Conservation (phyloP, 1,140 invertebrate species). For the Pseudomyrmex pallidus region DNA sequence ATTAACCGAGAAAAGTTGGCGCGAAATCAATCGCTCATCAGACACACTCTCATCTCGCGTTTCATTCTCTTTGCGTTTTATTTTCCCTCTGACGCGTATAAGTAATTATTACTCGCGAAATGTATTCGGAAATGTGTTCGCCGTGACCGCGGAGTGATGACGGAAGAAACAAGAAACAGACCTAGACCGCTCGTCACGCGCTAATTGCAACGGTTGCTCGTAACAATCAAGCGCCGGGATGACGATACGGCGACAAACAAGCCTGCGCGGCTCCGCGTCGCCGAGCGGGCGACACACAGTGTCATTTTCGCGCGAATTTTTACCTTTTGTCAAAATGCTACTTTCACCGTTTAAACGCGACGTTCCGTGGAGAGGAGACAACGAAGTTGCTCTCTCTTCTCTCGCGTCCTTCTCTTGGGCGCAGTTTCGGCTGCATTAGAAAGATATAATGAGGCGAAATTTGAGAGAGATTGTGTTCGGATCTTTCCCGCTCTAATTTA, state of each 20-base stretch:
- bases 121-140: not conserved
- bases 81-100: no score
- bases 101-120: not conserved
- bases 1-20: conserved; percentile 28
- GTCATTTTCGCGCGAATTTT: conserved; percentile 54
- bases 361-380: not conserved
- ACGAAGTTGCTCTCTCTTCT: conserved; percentile 48
- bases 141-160: not conserved
- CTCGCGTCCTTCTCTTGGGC: conserved; percentile 18
- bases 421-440: conserved; percentile 23
- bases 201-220: conserved; percentile 71
- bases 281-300: not conserved
- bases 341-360: conserved; percentile 79
- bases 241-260: conserved; percentile 22
- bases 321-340: conserved; percentile 77
- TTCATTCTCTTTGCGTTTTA: no score
- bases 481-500: not conserved
- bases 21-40: not conserved
- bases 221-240: conserved; percentile 60
- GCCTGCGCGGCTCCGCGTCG: conserved; percentile 1
- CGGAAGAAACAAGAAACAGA: conserved; percentile 54
- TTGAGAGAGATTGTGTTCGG: not conserved
- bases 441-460: not conserved
- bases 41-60: no score
- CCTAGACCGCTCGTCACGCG: conserved; percentile 69